Evolutionary conservation across 2,888 invertebrate species (phyloP).

Genomic region (Euphydryas editha): DNA sequence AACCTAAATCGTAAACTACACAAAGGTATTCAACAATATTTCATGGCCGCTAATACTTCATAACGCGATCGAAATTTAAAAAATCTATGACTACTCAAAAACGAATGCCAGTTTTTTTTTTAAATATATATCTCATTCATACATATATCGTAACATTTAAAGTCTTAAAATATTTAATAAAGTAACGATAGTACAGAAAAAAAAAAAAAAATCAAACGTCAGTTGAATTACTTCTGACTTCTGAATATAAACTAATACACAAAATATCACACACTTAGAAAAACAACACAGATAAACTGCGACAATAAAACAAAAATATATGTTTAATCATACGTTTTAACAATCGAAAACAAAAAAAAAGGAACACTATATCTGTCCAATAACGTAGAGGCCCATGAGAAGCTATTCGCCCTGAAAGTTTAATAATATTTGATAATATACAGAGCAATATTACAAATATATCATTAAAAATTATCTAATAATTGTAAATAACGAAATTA

Average conservation of each 20-base stretch:
- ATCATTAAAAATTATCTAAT: background rate
- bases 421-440: slow-evolving; percentile 19
- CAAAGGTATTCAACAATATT: background rate
- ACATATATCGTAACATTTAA: background rate
- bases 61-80: too few relatives aligned
- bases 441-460: slow-evolving; percentile 1
- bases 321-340: background rate
- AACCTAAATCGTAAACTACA: background rate
- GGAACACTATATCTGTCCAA: background rate
- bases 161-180: background rate
- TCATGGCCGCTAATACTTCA: background rate
- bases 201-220: background rate
- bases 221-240: background rate
- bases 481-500: background rate
- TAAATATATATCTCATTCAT: too few relatives aligned
- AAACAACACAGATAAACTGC: slow-evolving; percentile 1
- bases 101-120: too few relatives aligned
- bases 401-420: slow-evolving; percentile 21
- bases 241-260: background rate
- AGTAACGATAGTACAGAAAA: background rate
- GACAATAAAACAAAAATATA: background rate
- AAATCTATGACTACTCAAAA: too few relatives aligned
- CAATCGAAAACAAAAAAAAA: slow-evolving; percentile 1
- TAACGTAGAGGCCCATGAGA: slow-evolving; percentile 20
- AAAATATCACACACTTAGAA: background rate